phyloP scores from a whole-genome alignment of 2,888 invertebrate species.

The Tuberolachnus salignus region DNA sequence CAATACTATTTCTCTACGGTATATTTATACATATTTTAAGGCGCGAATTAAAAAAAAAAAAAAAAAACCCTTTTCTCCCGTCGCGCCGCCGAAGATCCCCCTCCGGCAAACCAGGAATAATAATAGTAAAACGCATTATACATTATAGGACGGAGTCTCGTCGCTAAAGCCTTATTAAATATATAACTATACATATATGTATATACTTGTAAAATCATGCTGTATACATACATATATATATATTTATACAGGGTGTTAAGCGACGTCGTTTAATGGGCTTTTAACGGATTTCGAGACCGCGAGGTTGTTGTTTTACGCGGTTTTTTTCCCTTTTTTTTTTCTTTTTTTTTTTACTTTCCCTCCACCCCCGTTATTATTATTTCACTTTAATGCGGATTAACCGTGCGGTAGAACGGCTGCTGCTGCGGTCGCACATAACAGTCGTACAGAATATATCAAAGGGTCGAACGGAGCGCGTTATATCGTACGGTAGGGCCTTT shows the following conservation, averaged over 20 bases:
- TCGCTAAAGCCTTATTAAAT: neutral
- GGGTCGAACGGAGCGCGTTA: neutral
- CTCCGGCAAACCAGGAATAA: too few species aligned
- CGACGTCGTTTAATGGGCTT: constrained; percentile 52
- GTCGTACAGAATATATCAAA: neutral
- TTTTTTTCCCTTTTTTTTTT: neutral
- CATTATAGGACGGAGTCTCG: neutral
- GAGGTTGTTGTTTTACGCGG: constrained; percentile 33
- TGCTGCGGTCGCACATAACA: neutral
- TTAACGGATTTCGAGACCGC: constrained; percentile 46
- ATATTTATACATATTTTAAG: too few species aligned
- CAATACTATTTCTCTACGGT: too few species aligned
- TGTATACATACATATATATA: neutral
- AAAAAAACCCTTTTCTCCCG: too few species aligned
- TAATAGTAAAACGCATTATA: neutral
- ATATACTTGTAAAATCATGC: neutral
- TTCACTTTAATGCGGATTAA: constrained; percentile 52
- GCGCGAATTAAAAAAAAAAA: too few species aligned
- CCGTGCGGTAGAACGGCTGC: constrained; percentile 17
- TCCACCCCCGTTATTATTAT: constrained; percentile 27
- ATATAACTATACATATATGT: neutral
- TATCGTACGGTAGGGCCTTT: neutral
- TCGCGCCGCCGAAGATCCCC: too few species aligned
- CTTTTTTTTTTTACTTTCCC: constrained; percentile 7
- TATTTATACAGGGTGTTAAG: neutral